Evolutionary conservation across 2,113 vertebrate genomes (phyloP), one percentile per base, ranked within the genome.

Genomic region (Pygoscelis antarcticus): DNA sequence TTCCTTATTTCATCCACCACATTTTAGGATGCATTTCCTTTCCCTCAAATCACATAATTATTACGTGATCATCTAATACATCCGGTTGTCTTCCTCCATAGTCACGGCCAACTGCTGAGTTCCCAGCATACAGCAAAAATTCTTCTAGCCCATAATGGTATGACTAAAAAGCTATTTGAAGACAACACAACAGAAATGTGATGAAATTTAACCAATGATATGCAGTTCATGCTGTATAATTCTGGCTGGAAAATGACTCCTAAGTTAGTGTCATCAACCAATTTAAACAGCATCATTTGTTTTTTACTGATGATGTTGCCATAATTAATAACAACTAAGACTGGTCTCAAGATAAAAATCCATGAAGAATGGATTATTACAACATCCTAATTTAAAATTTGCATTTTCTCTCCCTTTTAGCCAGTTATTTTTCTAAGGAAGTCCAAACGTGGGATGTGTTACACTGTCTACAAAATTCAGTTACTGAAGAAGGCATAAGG

Each of bases 11-110:
- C 78, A 90, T 54, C 22, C 61, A 64, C 5, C 49, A 22, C 16
- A 36, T 58, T 69, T 91, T 30, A 91, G 87, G 74, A 95, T 91
- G 74, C 19, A 46, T 83, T 95, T 97, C 95, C 96, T 90, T 58
- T 94, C 87, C 92, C 87, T 66, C 82, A 65, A 68, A 80, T 91
- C 57, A 89, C 0, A 0, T 91, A 95, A 95, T 93, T 86, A 94
- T 40, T 54, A 54, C 0, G 0, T 49, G 27, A 85, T 52, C 40
- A 81, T 20, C 49, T 13, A 52, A 85, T 13, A 85, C 36, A 77
- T 90, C 84, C 70, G 27, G 54, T 65, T 85, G 69, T 12, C 80
- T 6, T 87, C 69, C 77, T 81, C 5, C 3, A 95, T 84, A 96
- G 80, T 94, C 96, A 96, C 21, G 49, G 74, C 23, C 84, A 84